Evolutionary conservation across 1,140 invertebrate species (phyloP).

Genomic region (Drosophila lini): DNA sequence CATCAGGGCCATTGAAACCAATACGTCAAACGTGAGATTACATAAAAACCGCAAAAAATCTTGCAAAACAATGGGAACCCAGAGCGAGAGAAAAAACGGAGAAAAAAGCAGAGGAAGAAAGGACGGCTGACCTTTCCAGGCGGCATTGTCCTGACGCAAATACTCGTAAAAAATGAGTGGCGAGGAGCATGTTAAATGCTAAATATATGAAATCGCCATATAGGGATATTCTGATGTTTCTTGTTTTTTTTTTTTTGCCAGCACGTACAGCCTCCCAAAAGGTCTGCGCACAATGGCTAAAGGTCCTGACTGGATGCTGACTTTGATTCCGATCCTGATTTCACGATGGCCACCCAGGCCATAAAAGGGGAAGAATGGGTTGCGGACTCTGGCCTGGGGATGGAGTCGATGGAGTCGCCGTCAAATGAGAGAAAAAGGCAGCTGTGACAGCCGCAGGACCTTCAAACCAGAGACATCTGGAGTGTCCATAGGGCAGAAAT

Average conservation of each 20-base stretch:
- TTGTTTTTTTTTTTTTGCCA: conserved; percentile 12
- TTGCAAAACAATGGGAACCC: conserved; percentile 52
- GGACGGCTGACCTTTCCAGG: conserved; percentile 58
- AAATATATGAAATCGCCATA: conserved; percentile 58
- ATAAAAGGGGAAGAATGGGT: conserved; percentile 33
- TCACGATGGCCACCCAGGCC: conserved; percentile 40
- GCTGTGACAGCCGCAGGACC: conserved; percentile 39
- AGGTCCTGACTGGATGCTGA: conserved; percentile 37
- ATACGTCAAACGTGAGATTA: conserved; percentile 79
- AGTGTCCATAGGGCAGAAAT: neutral
- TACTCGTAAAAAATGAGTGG: conserved; percentile 75
- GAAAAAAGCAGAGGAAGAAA: neutral
- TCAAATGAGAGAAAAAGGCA: conserved; percentile 24
- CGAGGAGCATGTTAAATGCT: conserved; percentile 54
- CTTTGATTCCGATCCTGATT: conserved; percentile 23
- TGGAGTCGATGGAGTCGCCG: conserved; percentile 21
- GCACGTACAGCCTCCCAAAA: conserved; percentile 44
- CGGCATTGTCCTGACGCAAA: conserved; percentile 68
- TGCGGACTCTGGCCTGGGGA: conserved; percentile 9
- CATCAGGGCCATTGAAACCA: conserved; percentile 63
- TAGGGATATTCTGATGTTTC: conserved; percentile 46
- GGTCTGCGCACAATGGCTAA: conserved; percentile 37
- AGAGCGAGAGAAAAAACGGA: neutral
- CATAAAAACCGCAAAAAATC: conserved; percentile 78
- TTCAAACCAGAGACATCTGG: conserved; percentile 14